Evolutionary conservation across 2,113 vertebrate species (phyloP), one percentile per base, ranked within the genome.

Genomic region (Condylura cristata): DNA sequence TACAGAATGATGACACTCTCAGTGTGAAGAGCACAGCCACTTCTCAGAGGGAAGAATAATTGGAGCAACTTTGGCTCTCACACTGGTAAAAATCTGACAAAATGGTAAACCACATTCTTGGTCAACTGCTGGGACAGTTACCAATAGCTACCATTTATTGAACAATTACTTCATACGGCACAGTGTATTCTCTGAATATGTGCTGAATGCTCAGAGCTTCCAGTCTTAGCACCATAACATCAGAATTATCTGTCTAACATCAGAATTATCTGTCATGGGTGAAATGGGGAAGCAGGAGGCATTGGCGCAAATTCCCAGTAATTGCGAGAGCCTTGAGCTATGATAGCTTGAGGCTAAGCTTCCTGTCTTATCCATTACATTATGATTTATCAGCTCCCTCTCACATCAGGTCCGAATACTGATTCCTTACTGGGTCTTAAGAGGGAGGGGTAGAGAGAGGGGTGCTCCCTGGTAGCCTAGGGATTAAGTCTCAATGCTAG

Each of bases 241-340:
- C 65, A 81, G 58, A 89, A 34, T 93, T 63, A 44, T 76, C n/a
- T 88, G 12, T 68, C 18, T n/a, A n/a, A n/a, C n/a, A n/a, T n/a
- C n/a, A n/a, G n/a, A n/a, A n/a, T n/a, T n/a, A n/a, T n/a, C n/a
- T n/a, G n/a, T n/a, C 22, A 1, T 71, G 39, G 30, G 60, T 48
- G 30, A 44, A 83, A 68, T 68, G 46, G 46, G 44, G 60, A 60
- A 72, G 70, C 28, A 65, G 13, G 20, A 90, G 24, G 17, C 44
- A 70, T 51, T 70, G 63, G 63, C 26, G 44, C 37, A 83, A 70
- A 9, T 46, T 76, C 46, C 17, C 44, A 84, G n/a, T n/a, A n/a
- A n/a, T n/a, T 99, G 30, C 8, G 61, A 81, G 16, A 76, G 66
- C 0, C 46, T 61, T 76, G 60, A 95, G 70, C 39, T 22, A 34